Evolutionary conservation across 2,797 vertebrate genomes (phyloP), one percentile per base, ranked within the genome.

Genomic region (Epinephelus malabaricus): DNA sequence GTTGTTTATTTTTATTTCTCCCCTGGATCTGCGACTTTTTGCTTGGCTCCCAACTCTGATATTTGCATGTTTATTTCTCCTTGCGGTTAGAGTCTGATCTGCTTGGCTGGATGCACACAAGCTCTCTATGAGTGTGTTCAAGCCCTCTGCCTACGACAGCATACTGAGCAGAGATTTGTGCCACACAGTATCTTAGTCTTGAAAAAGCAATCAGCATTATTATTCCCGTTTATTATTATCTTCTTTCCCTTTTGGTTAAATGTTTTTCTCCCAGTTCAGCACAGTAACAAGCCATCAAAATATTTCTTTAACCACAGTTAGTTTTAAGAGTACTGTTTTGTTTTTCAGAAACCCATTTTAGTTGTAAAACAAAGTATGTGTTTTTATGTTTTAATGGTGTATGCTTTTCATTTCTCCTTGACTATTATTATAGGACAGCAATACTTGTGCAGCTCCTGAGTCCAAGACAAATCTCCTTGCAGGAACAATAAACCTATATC

Each of bases 21-120:
- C 15, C 3, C 40, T 51, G 19, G 6, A 17, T 17, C 12, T 19
- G 21, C n/a, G 23, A 15, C 50, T 56, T 63, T 59, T 59, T 59
- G 19, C 70, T 70, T 73, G 63, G n/a, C 56, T 80, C 14, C 53
- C 27, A 68, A 60, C 59, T 66, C 17, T 63, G n/a, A 19, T n/a
- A 27, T 62, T 40, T 69, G 23, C 19, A 53, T 38, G 21, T n/a
- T 68, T 70, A 46, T 62, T 53, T 55, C 50, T 82, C 7, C 18
- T 67, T 71, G 81, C 1, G n/a, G 51, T 80, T 55, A 12, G n/a
- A 58, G 7, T 49, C 19, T 40, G 69, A 65, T 69, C 47, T 66
- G 67, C 76, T 75, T 62, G 51, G 46, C 46, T 76, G 62, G 43
- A 45, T 14, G 15, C 30, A 79, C 49, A 77, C 45, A 53, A 27